These are phyloP conservation scores for Crotophaga sulcirostris DNA, from an alignment of 2,113 vertebrate genomes.

Conservation along the genomic window DNA sequence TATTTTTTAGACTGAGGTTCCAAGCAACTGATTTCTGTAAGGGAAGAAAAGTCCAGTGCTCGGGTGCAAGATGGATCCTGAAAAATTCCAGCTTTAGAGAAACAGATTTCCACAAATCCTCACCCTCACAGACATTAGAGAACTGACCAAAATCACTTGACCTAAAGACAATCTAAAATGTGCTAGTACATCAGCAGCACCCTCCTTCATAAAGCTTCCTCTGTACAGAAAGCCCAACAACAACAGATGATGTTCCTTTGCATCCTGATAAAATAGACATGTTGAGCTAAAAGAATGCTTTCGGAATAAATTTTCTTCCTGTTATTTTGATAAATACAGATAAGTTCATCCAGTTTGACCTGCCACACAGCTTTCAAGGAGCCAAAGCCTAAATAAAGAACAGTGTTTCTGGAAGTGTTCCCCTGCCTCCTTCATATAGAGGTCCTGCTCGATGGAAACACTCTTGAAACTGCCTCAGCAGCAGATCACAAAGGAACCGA, in stretches of 20 bases:
- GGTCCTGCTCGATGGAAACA: background rate
- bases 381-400: background rate
- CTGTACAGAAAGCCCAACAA: background rate
- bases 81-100: background rate
- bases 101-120: background rate
- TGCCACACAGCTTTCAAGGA: background rate
- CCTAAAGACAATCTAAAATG: background rate
- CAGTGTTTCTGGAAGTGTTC: background rate
- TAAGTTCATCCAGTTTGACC: background rate
- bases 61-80: background rate
- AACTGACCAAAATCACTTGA: background rate
- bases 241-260: fast-evolving
- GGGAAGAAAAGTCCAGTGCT: background rate
- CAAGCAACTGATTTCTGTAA: background rate
- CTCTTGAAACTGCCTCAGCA: background rate
- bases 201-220: background rate
- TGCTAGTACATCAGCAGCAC: background rate
- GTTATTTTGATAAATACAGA: background rate
- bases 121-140: background rate
- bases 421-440: background rate
- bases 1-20: background rate
- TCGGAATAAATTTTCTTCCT: background rate
- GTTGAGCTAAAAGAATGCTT: fast-evolving
- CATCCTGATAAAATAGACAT: fast-evolving
- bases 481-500: background rate